phyloP scores from a whole-genome alignment of 2,113 vertebrate species.

The Geothlypis trichas region DNA sequence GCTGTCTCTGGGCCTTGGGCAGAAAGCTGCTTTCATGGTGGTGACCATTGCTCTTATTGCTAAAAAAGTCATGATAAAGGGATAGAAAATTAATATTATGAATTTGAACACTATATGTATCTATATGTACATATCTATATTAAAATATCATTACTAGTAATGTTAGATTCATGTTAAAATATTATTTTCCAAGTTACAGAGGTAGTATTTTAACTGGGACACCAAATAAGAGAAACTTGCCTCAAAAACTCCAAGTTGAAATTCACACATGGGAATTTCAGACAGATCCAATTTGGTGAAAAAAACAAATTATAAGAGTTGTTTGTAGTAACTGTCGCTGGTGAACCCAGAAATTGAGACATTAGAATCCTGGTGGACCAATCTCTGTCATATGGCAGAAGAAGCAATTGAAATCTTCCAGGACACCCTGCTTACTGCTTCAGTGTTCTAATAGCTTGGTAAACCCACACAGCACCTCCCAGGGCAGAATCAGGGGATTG shows the following conservation, averaged over 20 bases:
- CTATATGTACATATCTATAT: fast-evolving
- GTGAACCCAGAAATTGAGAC: not conserved
- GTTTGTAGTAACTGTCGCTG: not conserved
- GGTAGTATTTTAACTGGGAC: not conserved
- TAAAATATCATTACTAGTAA: not conserved
- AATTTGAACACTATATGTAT: not conserved
- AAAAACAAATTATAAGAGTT: not conserved
- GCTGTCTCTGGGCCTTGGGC: too few relatives aligned
- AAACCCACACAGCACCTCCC: not conserved
- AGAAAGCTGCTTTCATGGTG: not conserved
- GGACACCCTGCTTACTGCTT: too few relatives aligned
- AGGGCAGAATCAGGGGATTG: not conserved
- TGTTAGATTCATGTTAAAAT: not conserved
- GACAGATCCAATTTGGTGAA: not conserved
- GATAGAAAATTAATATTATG: not conserved
- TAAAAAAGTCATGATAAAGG: not conserved
- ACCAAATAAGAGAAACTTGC: not conserved
- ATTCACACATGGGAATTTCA: not conserved
- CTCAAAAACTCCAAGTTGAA: not conserved
- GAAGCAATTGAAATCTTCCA: not conserved
- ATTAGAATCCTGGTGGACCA: not conserved
- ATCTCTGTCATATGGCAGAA: fast-evolving
- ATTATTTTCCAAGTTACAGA: not conserved
- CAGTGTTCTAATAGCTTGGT: not conserved
- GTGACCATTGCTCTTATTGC: not conserved